These are phyloP conservation scores for Prietella phreatophila DNA, from an alignment of 2,113 vertebrate species.

Conservation along the genomic window DNA sequence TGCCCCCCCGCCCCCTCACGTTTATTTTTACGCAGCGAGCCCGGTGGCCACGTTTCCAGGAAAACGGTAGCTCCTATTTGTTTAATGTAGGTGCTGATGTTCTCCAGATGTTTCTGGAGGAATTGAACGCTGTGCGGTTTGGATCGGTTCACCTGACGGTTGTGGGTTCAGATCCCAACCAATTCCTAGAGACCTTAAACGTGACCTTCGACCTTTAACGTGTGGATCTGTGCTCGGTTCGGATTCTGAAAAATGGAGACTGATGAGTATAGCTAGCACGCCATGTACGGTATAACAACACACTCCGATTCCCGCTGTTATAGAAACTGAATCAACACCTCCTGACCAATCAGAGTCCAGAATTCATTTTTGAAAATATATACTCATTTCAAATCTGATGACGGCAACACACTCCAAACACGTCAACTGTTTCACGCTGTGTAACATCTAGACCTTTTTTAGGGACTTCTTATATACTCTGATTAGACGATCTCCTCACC, in stretches of 20 bases:
- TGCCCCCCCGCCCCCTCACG: not conserved
- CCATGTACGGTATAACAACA: not conserved
- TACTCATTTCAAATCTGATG: too few species aligned
- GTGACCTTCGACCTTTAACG: not conserved
- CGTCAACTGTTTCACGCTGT: too few species aligned
- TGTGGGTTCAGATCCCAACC: not conserved
- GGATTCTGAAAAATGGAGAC: not conserved
- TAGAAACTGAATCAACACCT: not conserved
- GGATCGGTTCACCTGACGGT: not conserved
- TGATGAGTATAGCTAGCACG: not conserved
- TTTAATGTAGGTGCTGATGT: conserved; percentile 49
- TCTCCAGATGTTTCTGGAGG: conserved; percentile 48
- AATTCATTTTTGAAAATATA: not conserved
- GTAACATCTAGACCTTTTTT: too few species aligned
- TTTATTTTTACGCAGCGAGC: conserved; percentile 40
- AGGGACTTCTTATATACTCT: too few species aligned
- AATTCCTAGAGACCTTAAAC: not conserved
- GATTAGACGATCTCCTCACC: too few species aligned
- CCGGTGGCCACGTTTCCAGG: conserved; percentile 42
- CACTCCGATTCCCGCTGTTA: not conserved
- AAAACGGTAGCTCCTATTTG: conserved; percentile 49
- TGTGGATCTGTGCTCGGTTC: not conserved
- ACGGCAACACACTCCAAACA: too few species aligned
- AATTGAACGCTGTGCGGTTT: not conserved
- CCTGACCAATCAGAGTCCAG: not conserved